These are phyloP conservation scores for Gorsachius goisagi DNA, from an alignment of 2,113 vertebrate genomes.

Conservation along the genomic window DNA sequence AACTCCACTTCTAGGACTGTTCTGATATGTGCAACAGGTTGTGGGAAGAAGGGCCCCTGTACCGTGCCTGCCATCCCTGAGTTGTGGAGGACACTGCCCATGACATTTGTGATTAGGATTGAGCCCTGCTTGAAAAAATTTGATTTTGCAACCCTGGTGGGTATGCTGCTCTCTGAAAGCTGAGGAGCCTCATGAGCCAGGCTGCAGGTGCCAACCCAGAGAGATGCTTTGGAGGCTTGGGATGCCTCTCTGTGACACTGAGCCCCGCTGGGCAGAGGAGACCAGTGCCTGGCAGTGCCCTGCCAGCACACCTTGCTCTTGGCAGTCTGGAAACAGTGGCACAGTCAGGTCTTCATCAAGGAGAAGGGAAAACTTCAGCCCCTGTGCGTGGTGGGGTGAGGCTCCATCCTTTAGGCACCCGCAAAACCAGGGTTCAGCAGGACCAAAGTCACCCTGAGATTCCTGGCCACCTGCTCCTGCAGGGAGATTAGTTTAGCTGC, in stretches of 20 bases:
- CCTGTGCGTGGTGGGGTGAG: neutral
- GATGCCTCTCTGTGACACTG: neutral
- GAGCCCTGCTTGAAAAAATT: neutral
- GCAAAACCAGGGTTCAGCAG: neutral
- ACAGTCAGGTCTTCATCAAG: neutral
- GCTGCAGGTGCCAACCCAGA: fast-evolving
- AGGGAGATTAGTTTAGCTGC: neutral
- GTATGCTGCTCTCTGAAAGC: neutral
- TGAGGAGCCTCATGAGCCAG: neutral
- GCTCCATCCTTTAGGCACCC: fast-evolving
- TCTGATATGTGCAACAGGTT: neutral
- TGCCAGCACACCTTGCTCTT: neutral
- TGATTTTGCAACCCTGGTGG: neutral
- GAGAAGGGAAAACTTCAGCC: neutral
- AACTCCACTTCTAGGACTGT: neutral
- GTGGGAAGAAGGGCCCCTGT: neutral
- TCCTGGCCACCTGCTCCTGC: neutral
- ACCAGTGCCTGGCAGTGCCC: fast-evolving
- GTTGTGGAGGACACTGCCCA: neutral
- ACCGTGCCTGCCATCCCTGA: fast-evolving
- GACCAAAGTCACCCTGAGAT: neutral
- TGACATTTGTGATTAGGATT: neutral
- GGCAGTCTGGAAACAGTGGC: neutral
- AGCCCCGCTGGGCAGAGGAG: neutral
- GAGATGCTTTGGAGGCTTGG: neutral